A percentile compares a stretch with the other conserved stretches of the same genome.
Evolutionary conservation across 2,888 invertebrate species (phyloP).

Genomic region (Orchesellides sinensis): DNA sequence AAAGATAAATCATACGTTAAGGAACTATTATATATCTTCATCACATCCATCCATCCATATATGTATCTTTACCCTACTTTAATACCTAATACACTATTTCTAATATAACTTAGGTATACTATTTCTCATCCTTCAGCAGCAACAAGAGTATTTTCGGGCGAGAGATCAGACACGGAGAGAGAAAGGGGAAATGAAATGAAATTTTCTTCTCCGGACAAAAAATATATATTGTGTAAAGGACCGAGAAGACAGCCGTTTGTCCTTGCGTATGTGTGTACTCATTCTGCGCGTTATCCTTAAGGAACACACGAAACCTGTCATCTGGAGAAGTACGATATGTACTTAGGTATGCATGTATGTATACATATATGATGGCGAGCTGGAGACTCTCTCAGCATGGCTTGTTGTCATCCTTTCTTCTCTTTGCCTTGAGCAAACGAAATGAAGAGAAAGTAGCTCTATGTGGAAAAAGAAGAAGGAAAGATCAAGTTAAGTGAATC

Average conservation of each 20-base stretch:
- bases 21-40: neutral
- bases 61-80: too few relatives aligned
- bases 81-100: too few relatives aligned
- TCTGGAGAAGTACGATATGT: conserved; percentile 47
- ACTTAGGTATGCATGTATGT: neutral
- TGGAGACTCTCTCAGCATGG: too few relatives aligned
- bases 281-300: conserved; percentile 21
- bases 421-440: conserved; percentile 38
- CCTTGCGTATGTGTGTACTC: neutral
- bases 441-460: neutral
- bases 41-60: too few relatives aligned
- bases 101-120: neutral
- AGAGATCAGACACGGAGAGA: neutral
- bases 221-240: neutral
- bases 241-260: neutral
- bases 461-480: neutral
- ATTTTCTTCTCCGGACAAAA: neutral
- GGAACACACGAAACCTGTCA: conserved; percentile 34
- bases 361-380: neutral
- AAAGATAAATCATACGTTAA: too few relatives aligned
- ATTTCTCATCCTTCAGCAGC: neutral
- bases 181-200: conserved; percentile 16
- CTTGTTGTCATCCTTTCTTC: neutral
- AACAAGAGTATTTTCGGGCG: too few relatives aligned
- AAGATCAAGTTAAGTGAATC: conserved; percentile 56